These are phyloP conservation scores for Drosophila kikkawai DNA, from an alignment of 1,140 invertebrate species.

Conservation along the genomic window DNA sequence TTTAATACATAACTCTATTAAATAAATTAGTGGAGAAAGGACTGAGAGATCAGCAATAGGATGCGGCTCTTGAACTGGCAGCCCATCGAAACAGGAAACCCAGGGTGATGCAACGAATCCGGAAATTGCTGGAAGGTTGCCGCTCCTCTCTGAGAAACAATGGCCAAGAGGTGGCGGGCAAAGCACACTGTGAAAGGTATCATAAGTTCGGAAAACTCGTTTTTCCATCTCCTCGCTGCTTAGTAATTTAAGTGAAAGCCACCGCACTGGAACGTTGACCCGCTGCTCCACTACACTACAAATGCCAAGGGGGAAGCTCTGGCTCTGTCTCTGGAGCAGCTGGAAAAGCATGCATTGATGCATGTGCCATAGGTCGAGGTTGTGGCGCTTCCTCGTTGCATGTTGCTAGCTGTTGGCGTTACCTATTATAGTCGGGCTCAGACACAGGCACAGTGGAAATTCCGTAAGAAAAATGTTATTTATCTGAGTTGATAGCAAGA, in stretches of 20 bases:
- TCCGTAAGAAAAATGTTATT: neutral
- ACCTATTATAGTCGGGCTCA: neutral
- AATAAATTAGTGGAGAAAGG: slow-evolving; percentile 5
- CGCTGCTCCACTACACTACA: slow-evolving; percentile 49
- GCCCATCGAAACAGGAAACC: slow-evolving; percentile 21
- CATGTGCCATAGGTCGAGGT: slow-evolving; percentile 32
- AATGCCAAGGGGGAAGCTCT: slow-evolving; percentile 1
- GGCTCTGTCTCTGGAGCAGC: neutral
- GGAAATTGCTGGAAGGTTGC: slow-evolving; percentile 23
- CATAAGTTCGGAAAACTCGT: slow-evolving; percentile 44
- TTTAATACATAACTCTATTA: neutral
- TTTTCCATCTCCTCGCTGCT: slow-evolving; percentile 11
- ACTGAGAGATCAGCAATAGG: neutral
- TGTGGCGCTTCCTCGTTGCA: slow-evolving; percentile 40
- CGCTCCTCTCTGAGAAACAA: slow-evolving; percentile 5
- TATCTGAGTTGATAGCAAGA: neutral
- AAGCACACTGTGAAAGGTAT: slow-evolving; percentile 19
- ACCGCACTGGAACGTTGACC: slow-evolving; percentile 35
- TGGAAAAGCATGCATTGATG: neutral
- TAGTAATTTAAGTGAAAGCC: slow-evolving; percentile 21
- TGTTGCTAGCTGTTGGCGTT: neutral
- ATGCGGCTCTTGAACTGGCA: slow-evolving; percentile 4
- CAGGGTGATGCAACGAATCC: slow-evolving; percentile 20
- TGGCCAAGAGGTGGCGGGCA: neutral
- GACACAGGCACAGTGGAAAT: slow-evolving; percentile 1